These are phyloP conservation scores for Enteromius mattozi DNA, from an alignment of 2,797 vertebrate genomes.

Conservation along the genomic window DNA sequence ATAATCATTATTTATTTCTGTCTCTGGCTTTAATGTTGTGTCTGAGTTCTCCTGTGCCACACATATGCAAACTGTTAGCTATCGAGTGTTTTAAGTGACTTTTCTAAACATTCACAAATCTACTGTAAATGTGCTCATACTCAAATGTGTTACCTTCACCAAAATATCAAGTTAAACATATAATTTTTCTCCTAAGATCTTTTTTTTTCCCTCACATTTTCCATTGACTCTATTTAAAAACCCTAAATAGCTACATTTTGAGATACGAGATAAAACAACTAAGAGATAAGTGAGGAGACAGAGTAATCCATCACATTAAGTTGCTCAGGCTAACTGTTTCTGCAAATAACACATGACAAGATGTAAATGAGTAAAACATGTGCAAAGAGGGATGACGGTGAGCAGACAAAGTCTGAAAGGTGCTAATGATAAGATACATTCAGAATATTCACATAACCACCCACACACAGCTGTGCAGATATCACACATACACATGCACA, in stretches of 20 bases:
- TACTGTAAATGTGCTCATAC: not conserved
- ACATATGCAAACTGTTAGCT: not conserved
- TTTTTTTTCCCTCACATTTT: not conserved
- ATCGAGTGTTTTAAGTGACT: not conserved
- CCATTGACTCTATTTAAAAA: not conserved
- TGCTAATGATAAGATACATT: slow-evolving; percentile 47
- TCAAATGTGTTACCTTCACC: not conserved
- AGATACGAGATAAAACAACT: not conserved
- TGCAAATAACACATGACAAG: slow-evolving; percentile 23
- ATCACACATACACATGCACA: slow-evolving; percentile 19
- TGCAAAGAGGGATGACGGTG: slow-evolving; percentile 37
- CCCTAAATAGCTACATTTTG: not conserved
- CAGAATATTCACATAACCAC: slow-evolving; percentile 38
- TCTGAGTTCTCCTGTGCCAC: not conserved
- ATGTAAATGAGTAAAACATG: slow-evolving; percentile 40
- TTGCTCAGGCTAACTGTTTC: slow-evolving; percentile 6
- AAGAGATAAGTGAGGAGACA: slow-evolving; percentile 31
- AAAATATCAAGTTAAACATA: not conserved
- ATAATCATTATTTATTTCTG: not conserved
- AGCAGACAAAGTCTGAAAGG: slow-evolving; percentile 53
- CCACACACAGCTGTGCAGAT: slow-evolving; percentile 37
- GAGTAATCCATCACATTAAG: slow-evolving; percentile 62
- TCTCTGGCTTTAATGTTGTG: not conserved
- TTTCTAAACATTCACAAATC: not conserved
- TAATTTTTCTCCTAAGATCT: not conserved